phyloP scores from a whole-genome alignment of 2,888 invertebrate species.

The Chromoteleia sp. region DNA sequence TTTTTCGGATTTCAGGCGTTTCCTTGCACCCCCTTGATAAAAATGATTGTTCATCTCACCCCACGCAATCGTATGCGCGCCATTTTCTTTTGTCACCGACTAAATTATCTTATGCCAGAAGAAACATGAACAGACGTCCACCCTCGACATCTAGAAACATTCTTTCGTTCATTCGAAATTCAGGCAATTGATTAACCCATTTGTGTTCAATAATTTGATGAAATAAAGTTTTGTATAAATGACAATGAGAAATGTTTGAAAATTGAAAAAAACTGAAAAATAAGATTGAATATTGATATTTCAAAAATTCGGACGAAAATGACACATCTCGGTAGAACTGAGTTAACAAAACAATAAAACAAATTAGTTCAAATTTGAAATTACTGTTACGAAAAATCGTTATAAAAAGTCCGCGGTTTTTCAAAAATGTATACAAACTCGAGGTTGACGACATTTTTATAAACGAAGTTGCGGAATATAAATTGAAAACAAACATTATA shows the following conservation, averaged over 20 bases:
- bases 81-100: constrained; percentile 64
- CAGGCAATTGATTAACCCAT: not conserved
- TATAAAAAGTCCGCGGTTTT: no score
- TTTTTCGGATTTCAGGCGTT: constrained; percentile 69
- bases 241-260: no score
- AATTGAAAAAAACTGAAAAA: not conserved
- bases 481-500: no score
- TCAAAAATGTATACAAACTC: no score
- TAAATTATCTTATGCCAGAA: constrained; percentile 33
- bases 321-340: no score
- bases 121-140: constrained; percentile 34
- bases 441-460: no score
- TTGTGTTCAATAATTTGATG: not conserved
- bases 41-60: constrained; percentile 53
- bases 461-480: no score
- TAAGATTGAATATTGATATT: not conserved
- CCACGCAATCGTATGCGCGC: constrained; percentile 32
- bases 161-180: not conserved
- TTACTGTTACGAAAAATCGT: no score
- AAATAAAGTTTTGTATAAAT: not conserved
- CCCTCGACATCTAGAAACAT: not conserved
- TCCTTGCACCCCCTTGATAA: constrained; percentile 65
- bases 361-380: no score
- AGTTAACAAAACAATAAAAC: no score
- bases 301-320: no score